Conservation (phyloP, 1,140 invertebrate species). For the Aradophagus sp. region DNA sequence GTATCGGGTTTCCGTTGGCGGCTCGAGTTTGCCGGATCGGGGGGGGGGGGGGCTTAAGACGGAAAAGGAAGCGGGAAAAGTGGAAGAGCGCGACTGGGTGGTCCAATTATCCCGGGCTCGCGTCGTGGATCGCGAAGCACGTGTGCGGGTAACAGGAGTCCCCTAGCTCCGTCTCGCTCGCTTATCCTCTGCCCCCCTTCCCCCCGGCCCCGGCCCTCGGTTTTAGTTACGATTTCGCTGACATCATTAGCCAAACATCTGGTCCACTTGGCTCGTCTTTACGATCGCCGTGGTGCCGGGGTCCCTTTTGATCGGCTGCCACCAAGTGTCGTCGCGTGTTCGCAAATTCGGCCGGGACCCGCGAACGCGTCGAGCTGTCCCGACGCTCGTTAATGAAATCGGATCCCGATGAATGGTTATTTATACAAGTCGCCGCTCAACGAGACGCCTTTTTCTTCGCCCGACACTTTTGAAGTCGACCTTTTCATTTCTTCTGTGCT, state of each 20-base stretch:
- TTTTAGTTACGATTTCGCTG: constrained; percentile 73
- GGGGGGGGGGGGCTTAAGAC: constrained; percentile 25
- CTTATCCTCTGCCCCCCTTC: no score
- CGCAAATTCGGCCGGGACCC: constrained; percentile 27
- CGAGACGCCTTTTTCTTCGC: constrained; percentile 14
- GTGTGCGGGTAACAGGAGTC: constrained; percentile 67
- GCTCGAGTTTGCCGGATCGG: constrained; percentile 17
- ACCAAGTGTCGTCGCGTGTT: constrained; percentile 32
- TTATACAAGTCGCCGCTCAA: constrained; percentile 25
- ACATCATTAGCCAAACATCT: constrained; percentile 75
- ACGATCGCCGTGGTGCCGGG: constrained; percentile 27
- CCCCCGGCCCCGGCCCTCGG: constrained; percentile 59
- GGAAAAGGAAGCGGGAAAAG: constrained; percentile 54
- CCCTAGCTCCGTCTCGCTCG: no score
- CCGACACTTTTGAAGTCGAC: constrained; percentile 3
- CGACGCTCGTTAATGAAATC: constrained; percentile 41
- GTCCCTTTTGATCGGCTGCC: constrained; percentile 55
- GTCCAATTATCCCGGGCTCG: constrained; percentile 71
- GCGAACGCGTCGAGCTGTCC: constrained; percentile 43
- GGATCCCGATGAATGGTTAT: constrained; percentile 24
- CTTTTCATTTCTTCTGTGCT: no score
- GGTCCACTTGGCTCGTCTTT: constrained; percentile 65
- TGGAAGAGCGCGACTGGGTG: constrained; percentile 63
- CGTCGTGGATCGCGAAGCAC: constrained; percentile 63
- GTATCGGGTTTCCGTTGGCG: constrained; percentile 43